phyloP scores from a whole-genome alignment of 2,113 vertebrate species.

The Clarias batrachus region DNA sequence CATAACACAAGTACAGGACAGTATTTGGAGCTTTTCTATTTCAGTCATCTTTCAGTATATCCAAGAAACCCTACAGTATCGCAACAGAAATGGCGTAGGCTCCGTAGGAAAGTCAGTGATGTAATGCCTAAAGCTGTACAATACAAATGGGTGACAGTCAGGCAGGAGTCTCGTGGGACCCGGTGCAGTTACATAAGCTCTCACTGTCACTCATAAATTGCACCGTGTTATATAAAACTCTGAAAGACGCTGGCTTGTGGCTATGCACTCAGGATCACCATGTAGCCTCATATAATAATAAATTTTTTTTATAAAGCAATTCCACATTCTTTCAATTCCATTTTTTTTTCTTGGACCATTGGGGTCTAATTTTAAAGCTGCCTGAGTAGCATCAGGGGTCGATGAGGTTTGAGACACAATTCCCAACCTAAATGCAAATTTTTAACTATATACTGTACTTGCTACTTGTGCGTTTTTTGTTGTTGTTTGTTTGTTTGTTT shows the following conservation, averaged over 20 bases:
- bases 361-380: not conserved
- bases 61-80: not conserved
- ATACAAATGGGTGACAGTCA: not conserved
- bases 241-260: not conserved
- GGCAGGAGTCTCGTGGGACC: not conserved
- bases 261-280: not conserved
- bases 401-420: not conserved
- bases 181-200: constrained; percentile 26
- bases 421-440: not conserved
- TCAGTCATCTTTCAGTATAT: not conserved
- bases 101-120: not conserved
- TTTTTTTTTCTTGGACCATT: not conserved
- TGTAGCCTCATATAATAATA: not conserved
- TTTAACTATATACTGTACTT: not conserved
- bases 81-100: constrained; percentile 5
- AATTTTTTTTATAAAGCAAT: constrained; percentile 15
- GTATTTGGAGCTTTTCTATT: constrained; percentile 18
- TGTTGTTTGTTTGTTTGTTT: no score
- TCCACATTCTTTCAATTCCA: not conserved
- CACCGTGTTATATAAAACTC: constrained; percentile 9
- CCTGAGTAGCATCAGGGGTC: not conserved
- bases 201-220: not conserved
- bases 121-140: constrained; percentile 14
- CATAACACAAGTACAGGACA: not conserved
- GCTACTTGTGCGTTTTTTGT: no score